Conservation (phyloP, 2,888 invertebrate genomes). For the Argyra leucocephala region DNA sequence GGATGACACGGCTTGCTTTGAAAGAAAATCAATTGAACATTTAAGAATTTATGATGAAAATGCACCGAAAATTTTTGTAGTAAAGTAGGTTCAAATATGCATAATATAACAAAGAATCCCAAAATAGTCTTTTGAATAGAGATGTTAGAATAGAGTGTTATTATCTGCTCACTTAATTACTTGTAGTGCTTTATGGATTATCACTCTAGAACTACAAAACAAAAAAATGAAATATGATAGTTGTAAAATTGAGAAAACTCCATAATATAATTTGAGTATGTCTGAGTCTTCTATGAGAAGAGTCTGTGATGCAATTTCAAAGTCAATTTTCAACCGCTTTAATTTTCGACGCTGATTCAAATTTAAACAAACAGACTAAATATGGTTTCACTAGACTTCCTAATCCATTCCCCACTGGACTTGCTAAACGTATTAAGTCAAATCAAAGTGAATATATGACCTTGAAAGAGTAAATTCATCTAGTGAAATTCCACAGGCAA, state of each 20-base stretch:
- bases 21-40: constrained; percentile 56
- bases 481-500: background rate
- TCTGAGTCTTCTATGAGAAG: constrained; percentile 73
- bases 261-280: constrained; percentile 76
- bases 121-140: constrained; percentile 88
- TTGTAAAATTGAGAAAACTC: constrained; percentile 58
- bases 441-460: constrained; percentile 13
- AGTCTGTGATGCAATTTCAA: constrained; percentile 74
- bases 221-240: constrained; percentile 63
- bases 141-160: constrained; percentile 62
- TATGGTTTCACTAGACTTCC: constrained; percentile 10
- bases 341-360: constrained; percentile 33
- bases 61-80: constrained; percentile 67
- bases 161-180: constrained; percentile 88
- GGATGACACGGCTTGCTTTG: too few species aligned
- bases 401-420: constrained; percentile 47
- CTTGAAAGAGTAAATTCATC: background rate
- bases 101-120: constrained; percentile 75
- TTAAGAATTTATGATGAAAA: constrained; percentile 61
- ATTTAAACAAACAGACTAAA: constrained; percentile 11
- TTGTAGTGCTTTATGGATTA: constrained; percentile 69
- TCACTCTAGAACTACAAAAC: constrained; percentile 66
- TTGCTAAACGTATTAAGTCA: constrained; percentile 46
- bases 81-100: constrained; percentile 81
- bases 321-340: constrained; percentile 50